Percentiles rank a stretch among this genome's conserved stretches.
Evolutionary conservation across 1,140 invertebrate genomes (phyloP).

Genomic region (Drosophila bipectinata): DNA sequence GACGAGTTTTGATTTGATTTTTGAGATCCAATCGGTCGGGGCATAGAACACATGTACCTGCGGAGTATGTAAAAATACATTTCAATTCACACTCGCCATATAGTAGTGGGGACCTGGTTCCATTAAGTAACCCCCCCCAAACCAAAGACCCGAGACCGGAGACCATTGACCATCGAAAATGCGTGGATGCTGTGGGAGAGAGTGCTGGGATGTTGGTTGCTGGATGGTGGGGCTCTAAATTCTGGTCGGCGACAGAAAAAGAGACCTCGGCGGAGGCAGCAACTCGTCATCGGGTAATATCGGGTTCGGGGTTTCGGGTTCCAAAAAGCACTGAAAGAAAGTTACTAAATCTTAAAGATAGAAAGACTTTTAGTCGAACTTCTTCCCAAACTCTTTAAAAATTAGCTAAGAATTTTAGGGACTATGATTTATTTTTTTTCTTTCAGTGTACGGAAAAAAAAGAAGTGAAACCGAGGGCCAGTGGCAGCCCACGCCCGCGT

Average conservation of each 20-base stretch:
- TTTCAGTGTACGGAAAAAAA: conserved; percentile 17
- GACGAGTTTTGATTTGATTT: conserved; percentile 79
- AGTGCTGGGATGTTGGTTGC: neutral
- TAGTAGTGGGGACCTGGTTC: conserved; percentile 12
- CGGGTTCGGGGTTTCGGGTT: conserved; percentile 64
- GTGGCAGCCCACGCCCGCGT: conserved; percentile 70
- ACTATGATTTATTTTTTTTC: neutral
- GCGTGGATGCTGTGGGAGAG: conserved; percentile 55
- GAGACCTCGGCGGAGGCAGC: conserved; percentile 43
- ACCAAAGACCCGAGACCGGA: neutral
- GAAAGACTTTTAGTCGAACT: too few species aligned
- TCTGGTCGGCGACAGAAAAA: conserved; percentile 28
- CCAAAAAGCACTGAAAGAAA: conserved; percentile 12
- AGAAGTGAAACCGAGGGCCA: conserved; percentile 23
- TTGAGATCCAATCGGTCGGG: conserved; percentile 63
- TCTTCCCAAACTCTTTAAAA: too few species aligned
- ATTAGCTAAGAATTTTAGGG: too few species aligned
- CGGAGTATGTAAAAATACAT: conserved; percentile 60
- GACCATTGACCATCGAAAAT: conserved; percentile 34
- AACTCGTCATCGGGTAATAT: conserved; percentile 67
- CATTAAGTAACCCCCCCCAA: conserved; percentile 26
- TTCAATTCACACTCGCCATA: conserved; percentile 69
- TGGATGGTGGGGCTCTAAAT: conserved; percentile 11
- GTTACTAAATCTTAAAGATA: neutral
- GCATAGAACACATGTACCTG: conserved; percentile 62